A percentile compares a stretch with the other conserved stretches of the same genome.
Conservation (phyloP, 2,888 invertebrate genomes). For the Papilio elwesi region DNA sequence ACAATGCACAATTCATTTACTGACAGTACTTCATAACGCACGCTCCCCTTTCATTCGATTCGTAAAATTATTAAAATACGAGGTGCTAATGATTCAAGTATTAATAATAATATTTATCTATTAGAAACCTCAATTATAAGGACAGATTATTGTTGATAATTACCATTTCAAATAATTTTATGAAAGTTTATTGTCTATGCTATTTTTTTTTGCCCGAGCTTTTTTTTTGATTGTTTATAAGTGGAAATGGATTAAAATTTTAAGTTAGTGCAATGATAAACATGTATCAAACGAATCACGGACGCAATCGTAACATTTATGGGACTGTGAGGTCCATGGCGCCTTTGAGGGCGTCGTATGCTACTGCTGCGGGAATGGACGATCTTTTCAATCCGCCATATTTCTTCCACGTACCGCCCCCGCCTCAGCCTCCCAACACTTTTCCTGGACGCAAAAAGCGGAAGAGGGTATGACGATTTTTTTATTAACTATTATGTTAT, state of each 20-base stretch:
- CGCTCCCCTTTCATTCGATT: conserved; percentile 47
- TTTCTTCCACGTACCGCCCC: conserved; percentile 77
- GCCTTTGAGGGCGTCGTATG: conserved; percentile 65
- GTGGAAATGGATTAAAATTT: conserved; percentile 49
- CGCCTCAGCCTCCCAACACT: conserved; percentile 72
- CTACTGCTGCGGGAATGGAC: conserved; percentile 61
- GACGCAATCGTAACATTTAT: conserved; percentile 68
- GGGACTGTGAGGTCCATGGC: conserved; percentile 77
- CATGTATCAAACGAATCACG: conserved; percentile 65
- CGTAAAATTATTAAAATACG: conserved; percentile 44
- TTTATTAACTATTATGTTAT: too few relatives aligned
- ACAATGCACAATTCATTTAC: conserved; percentile 62
- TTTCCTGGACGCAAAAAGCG: conserved; percentile 78
- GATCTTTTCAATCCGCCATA: conserved; percentile 73
- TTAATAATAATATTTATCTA: conserved; percentile 70
- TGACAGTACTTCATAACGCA: conserved; percentile 59
- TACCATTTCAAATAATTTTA: conserved; percentile 56
- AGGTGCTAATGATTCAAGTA: conserved; percentile 73
- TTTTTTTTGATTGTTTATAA: conserved; percentile 48
- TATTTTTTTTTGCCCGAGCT: conserved; percentile 52
- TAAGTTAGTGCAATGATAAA: conserved; percentile 62
- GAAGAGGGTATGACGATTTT: conserved; percentile 66
- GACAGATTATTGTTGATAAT: conserved; percentile 79
- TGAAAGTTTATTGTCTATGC: conserved; percentile 46
- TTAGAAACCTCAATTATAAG: conserved; percentile 59